A percentile compares a stretch with the other conserved stretches of the same genome.
phyloP scores from a whole-genome alignment of 1,140 invertebrate genomes.

The Euborellia annulipes region DNA sequence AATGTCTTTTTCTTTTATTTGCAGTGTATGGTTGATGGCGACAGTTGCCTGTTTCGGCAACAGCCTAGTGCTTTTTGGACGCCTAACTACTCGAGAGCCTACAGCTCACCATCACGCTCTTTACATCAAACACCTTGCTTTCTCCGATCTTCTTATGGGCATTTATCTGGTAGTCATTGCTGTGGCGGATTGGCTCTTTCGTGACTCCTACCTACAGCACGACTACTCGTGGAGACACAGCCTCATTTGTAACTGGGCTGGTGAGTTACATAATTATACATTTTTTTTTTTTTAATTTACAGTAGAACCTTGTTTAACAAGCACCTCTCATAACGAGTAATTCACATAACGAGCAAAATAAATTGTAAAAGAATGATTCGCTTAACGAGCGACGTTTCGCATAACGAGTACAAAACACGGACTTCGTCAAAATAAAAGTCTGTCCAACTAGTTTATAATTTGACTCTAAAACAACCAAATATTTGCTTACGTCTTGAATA shows the following conservation, averaged over 20 bases:
- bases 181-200: slow-evolving; percentile 37
- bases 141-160: slow-evolving; percentile 53
- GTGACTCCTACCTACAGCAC: slow-evolving; percentile 39
- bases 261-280: slow-evolving; percentile 21
- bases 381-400: too few relatives aligned
- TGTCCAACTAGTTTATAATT: too few relatives aligned
- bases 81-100: slow-evolving; percentile 27
- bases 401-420: too few relatives aligned
- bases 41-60: slow-evolving; percentile 43
- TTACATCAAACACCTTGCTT: slow-evolving; percentile 44
- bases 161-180: slow-evolving; percentile 49
- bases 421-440: too few relatives aligned
- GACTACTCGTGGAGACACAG: slow-evolving; percentile 42
- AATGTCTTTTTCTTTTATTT: slow-evolving; percentile 9
- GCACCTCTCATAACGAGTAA: too few relatives aligned
- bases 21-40: slow-evolving; percentile 49
- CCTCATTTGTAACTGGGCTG: slow-evolving; percentile 33
- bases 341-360: too few relatives aligned
- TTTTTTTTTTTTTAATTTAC: slow-evolving; percentile 6
- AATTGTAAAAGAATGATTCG: too few relatives aligned
- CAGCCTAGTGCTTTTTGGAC: slow-evolving; percentile 41
- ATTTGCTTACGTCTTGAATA: too few relatives aligned
- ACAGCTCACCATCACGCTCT: slow-evolving; percentile 37
- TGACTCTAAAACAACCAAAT: too few relatives aligned
- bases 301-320: too few relatives aligned